Conservation (phyloP, 2,888 invertebrate genomes). For the Laothoe populi region DNA sequence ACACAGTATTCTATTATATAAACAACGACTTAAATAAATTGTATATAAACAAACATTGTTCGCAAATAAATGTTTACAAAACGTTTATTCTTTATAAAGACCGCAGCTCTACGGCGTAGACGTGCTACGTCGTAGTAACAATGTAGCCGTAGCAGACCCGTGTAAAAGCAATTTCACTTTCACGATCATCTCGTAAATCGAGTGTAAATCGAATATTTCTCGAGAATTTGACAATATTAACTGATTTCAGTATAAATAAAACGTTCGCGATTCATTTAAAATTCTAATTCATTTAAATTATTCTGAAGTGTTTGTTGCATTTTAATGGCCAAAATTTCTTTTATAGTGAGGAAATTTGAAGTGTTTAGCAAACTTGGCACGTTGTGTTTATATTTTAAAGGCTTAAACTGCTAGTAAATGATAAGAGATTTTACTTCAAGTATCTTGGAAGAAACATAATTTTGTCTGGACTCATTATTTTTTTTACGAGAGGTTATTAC, state of each 20-base stretch:
- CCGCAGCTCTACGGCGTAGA: slow-evolving; percentile 27
- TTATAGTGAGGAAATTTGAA: slow-evolving; percentile 3
- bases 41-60: background rate
- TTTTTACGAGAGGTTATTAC: no score
- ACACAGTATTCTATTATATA: no score
- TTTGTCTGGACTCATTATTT: no score
- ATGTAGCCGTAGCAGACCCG: slow-evolving; percentile 24
- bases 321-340: slow-evolving; percentile 5
- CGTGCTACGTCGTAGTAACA: slow-evolving; percentile 27
- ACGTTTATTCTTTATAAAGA: background rate
- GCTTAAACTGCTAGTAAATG: slow-evolving; percentile 3
- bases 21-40: background rate
- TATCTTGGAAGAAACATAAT: no score
- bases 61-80: background rate
- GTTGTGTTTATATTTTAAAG: slow-evolving; percentile 5
- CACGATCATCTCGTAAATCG: slow-evolving; percentile 25
- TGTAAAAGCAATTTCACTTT: slow-evolving; percentile 30
- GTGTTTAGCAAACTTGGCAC: slow-evolving; percentile 7
- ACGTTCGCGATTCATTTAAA: slow-evolving; percentile 14
- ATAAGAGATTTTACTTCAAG: background rate
- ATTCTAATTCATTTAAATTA: slow-evolving; percentile 24
- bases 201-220: slow-evolving; percentile 17
- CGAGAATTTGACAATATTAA: slow-evolving; percentile 22
- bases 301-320: slow-evolving; percentile 14
- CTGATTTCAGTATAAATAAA: slow-evolving; percentile 7